phyloP scores from a whole-genome alignment of 2,113 vertebrate genomes.

The cattle (Bos taurus) region ARS-UCD2.0 NC_037328.1:54533501-54534000 shows the following conservation, averaged over 20 bases:
- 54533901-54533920: background rate
- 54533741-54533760: background rate
- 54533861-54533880: background rate
- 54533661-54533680: background rate
- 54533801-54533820: background rate
- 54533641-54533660: background rate
- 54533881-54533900: background rate
- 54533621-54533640: background rate
- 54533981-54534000: background rate
- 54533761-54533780: background rate
- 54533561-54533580: background rate
- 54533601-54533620: background rate
- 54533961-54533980: background rate
- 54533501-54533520: background rate
- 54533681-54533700: background rate
- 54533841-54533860: background rate
- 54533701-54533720: background rate
- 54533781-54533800: background rate
- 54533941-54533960: background rate
- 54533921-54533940: background rate
- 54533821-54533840: background rate
- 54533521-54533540: background rate
- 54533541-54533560: background rate
- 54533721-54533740: background rate
- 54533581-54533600: background rate